Evolutionary conservation across 2,888 invertebrate genomes (phyloP).

Genomic region (Apamea monoglypha): DNA sequence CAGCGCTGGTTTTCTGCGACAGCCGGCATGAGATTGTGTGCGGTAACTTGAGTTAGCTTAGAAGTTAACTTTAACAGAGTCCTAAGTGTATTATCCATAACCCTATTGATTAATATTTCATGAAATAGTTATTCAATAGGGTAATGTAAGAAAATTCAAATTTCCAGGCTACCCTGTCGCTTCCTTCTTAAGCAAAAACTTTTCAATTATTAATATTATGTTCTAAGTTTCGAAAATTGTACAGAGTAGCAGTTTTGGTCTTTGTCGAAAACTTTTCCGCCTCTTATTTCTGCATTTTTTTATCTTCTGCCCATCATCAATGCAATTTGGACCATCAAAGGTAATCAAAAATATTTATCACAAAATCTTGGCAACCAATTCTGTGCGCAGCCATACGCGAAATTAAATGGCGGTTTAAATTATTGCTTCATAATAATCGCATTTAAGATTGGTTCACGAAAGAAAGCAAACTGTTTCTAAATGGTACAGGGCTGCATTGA

Average conservation of each 20-base stretch:
- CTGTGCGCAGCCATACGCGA: constrained; percentile 74
- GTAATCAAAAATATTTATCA: constrained; percentile 63
- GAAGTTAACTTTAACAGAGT: too few species aligned
- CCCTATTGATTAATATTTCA: too few species aligned
- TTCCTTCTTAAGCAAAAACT: not conserved
- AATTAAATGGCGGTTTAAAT: constrained; percentile 78
- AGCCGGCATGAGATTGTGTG: too few species aligned
- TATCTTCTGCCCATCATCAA: constrained; percentile 16
- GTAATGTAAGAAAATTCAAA: too few species aligned
- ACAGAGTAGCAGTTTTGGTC: not conserved
- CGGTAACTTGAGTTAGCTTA: too few species aligned
- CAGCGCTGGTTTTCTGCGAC: too few species aligned
- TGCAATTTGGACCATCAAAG: constrained; percentile 40
- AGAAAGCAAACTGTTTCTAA: constrained; percentile 55
- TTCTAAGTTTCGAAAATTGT: not conserved
- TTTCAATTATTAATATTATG: not conserved
- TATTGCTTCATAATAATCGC: constrained; percentile 68
- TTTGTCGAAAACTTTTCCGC: not conserved
- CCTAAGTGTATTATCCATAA: too few species aligned
- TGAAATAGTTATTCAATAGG: too few species aligned
- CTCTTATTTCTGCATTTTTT: constrained; percentile 1
- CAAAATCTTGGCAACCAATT: constrained; percentile 61
- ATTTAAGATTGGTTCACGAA: constrained; percentile 60
- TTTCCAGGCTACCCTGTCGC: too few species aligned
- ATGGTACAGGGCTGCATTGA: constrained; percentile 51